phyloP scores from a whole-genome alignment of 2,113 vertebrate species.

The Triplophysa tibetana region DNA sequence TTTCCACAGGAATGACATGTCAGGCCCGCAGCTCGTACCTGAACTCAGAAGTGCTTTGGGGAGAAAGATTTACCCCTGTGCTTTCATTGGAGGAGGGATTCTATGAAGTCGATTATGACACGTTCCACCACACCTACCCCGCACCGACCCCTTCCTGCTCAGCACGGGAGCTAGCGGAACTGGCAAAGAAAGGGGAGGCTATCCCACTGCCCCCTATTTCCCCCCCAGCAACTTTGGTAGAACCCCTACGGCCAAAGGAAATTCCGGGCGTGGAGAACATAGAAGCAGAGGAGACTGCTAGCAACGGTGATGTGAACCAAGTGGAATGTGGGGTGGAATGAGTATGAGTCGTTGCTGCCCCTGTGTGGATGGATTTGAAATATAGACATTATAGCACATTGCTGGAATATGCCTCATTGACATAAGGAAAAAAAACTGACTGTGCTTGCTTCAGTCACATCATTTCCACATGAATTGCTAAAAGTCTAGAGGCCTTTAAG shows the following conservation, averaged over 20 bases:
- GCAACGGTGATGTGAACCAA: conserved; percentile 58
- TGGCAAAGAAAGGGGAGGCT: conserved; percentile 59
- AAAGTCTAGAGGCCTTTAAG: neutral
- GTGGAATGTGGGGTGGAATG: conserved; percentile 44
- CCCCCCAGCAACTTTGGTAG: conserved; percentile 11
- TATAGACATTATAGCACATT: neutral
- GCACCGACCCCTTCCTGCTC: conserved; percentile 82
- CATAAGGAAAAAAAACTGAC: neutral
- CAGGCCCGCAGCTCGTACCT: conserved; percentile 83
- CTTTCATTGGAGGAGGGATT: conserved; percentile 81
- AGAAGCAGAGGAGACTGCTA: conserved; percentile 49
- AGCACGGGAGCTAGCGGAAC: conserved; percentile 73
- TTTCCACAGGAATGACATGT: conserved; percentile 79
- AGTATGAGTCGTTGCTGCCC: conserved; percentile 29
- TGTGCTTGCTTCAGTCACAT: neutral
- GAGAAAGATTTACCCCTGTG: conserved; percentile 80
- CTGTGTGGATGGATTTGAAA: neutral
- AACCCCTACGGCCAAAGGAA: neutral
- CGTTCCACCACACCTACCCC: conserved; percentile 82
- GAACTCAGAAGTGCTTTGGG: conserved; percentile 83
- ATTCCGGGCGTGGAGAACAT: conserved; percentile 15
- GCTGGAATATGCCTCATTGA: neutral
- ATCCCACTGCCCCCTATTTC: conserved; percentile 53
- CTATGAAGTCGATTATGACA: conserved; percentile 84
- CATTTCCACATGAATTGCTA: neutral